These are phyloP conservation scores for Urocitellus parryii DNA, from an alignment of 2,113 vertebrate species.

Conservation along the genomic window DNA sequence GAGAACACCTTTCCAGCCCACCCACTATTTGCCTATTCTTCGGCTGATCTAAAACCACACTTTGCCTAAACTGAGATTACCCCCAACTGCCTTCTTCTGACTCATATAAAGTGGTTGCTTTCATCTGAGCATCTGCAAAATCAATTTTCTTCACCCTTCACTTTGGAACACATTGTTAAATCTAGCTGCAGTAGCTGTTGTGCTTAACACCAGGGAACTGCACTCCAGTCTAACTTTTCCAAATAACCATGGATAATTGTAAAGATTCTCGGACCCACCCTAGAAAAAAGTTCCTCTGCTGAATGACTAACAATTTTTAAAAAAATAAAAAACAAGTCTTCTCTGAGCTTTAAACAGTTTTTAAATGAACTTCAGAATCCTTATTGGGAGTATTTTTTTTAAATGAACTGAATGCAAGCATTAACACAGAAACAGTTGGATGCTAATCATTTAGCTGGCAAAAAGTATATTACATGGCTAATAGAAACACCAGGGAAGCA, in stretches of 20 bases:
- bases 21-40: background rate
- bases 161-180: background rate
- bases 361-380: slow-evolving; percentile 67
- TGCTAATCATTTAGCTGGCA: slow-evolving; percentile 77
- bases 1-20: background rate
- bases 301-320: background rate
- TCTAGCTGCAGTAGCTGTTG: background rate
- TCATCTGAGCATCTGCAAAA: slow-evolving; percentile 56
- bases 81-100: slow-evolving; percentile 52
- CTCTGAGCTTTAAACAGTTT: slow-evolving; percentile 71
- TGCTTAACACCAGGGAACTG: background rate
- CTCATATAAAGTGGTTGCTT: background rate
- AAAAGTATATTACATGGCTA: slow-evolving; percentile 78
- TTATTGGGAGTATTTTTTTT: slow-evolving; percentile 66
- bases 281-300: slow-evolving; percentile 11
- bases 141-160: background rate
- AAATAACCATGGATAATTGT: background rate
- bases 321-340: slow-evolving; percentile 61
- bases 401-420: slow-evolving; percentile 75
- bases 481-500: slow-evolving; percentile 78
- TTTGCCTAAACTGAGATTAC: slow-evolving; percentile 30
- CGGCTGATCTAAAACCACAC: background rate
- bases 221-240: background rate
- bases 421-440: slow-evolving; percentile 82
- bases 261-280: background rate